Evolutionary conservation across 2,888 invertebrate genomes (phyloP), one percentile per base, ranked within the genome.

Genomic region (Callimorpha dominula): DNA sequence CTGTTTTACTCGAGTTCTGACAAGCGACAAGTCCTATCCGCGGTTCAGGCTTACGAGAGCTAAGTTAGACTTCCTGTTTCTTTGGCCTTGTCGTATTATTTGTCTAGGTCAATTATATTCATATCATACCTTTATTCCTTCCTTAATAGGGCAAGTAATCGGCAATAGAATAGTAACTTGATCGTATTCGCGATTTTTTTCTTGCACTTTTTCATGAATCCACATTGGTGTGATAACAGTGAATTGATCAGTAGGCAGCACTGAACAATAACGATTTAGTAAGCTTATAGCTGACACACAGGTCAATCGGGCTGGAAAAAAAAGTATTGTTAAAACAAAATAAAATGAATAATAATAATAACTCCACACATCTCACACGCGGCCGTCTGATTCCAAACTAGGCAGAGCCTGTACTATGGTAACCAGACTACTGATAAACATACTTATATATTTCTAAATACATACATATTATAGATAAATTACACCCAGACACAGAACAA

Each of bases 241-340:
- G 91, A 98, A 99, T 62, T 97, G 96, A 92, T 99, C 99, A 80
- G 97, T 96, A 0, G 98, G 97, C 67, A 99, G 93, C 64, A 96
- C 94, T 17, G 95, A 93, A 90, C 99, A 99, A 91, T 99, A 99
- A 78, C 97, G 96, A 91, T 97, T 97, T 17, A 99, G 88, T 8
- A 98, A 87, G 63, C 96, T 92, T 81, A 98, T 97, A 0, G 98
- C 97, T 2, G 96, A 96, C 77, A 90, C 96, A 88, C 85, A 96
- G 93, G 82, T 97, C 88, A 91, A 91, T 79, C 77, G 97, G 76
- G 85, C 95, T 95, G 87, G 12, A 80, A 83, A 63, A 60, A 66
- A 52, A 52, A 62, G 46, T 9, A 46, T 46, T 40, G 15, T 31
- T 31, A 31, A 31, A 31, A 31, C 31, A 31, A 31, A 31, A 31